A percentile compares a stretch with the other conserved stretches of the same genome.
phyloP scores from a whole-genome alignment of 2,888 invertebrate species.

The Nephrocerus scutellatus region DNA sequence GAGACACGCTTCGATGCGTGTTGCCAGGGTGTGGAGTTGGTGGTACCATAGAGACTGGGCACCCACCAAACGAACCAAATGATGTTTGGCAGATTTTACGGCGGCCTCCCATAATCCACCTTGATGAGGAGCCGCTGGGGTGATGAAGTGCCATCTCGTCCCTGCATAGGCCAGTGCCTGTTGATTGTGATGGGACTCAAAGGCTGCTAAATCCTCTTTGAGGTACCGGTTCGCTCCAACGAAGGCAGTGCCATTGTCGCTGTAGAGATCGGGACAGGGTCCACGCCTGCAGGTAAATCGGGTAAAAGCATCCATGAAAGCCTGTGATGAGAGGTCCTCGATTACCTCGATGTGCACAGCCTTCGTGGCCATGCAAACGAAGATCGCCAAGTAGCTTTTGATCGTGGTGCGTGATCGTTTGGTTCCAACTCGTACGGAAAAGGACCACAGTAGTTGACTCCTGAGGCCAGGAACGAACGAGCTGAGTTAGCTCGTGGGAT shows the following conservation, averaged over 20 bases:
- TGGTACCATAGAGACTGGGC: constrained; percentile 7
- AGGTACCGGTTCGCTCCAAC: constrained; percentile 12
- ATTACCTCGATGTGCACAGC: too few relatives aligned
- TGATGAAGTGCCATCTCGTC: constrained; percentile 13
- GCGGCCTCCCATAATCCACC: constrained; percentile 16
- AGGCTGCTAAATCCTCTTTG: not conserved
- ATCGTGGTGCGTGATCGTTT: too few relatives aligned
- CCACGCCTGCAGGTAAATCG: too few relatives aligned
- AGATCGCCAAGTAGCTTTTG: too few relatives aligned
- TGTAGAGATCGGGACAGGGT: constrained; percentile 10
- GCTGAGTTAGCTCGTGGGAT: not conserved
- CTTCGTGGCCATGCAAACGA: too few relatives aligned
- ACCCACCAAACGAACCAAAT: constrained; percentile 9
- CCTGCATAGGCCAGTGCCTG: constrained; percentile 9
- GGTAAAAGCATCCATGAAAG: too few relatives aligned
- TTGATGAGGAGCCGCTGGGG: constrained; percentile 10
- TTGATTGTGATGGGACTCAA: not conserved
- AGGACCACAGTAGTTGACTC: constrained; percentile 3
- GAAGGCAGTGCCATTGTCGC: constrained; percentile 12
- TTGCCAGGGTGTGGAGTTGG: constrained; percentile 9
- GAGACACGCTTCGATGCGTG: constrained; percentile 12
- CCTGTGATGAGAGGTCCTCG: too few relatives aligned
- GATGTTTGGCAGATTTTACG: constrained; percentile 11
- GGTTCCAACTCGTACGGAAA: constrained; percentile 1
- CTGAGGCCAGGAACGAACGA: too few relatives aligned